These are phyloP conservation scores for Leptoteleia sp. DNA, from an alignment of 1,140 invertebrate genomes.

Conservation along the genomic window DNA sequence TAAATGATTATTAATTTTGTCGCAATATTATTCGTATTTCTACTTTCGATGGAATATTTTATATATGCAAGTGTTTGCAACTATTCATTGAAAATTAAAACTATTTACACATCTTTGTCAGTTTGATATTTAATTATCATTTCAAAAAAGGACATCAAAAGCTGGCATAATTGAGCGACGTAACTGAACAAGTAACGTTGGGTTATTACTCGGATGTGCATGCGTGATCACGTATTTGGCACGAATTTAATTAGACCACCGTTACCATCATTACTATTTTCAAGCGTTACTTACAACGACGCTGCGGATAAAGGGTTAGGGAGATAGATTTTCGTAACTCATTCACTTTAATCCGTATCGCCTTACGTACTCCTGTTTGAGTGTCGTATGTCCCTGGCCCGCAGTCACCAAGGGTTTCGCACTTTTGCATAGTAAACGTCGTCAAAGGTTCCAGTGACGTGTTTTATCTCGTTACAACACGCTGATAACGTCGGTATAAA, in stretches of 20 bases:
- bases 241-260: slow-evolving; percentile 61
- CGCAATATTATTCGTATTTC: no score
- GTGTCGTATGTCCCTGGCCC: slow-evolving; percentile 41
- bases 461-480: slow-evolving; percentile 52
- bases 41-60: no score
- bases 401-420: slow-evolving; percentile 44
- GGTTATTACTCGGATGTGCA: slow-evolving; percentile 41
- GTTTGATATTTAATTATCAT: slow-evolving; percentile 13
- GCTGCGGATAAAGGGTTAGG: slow-evolving; percentile 38
- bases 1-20: no score
- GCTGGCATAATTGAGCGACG: slow-evolving; percentile 43
- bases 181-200: slow-evolving; percentile 33
- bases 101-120: no score
- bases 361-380: slow-evolving; percentile 56
- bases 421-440: slow-evolving; percentile 50
- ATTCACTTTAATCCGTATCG: slow-evolving; percentile 65
- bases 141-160: slow-evolving; percentile 21
- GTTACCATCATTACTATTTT: slow-evolving; percentile 55
- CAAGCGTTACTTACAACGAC: slow-evolving; percentile 36
- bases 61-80: no score
- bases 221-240: slow-evolving; percentile 53
- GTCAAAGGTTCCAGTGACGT: slow-evolving; percentile 53
- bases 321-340: slow-evolving; percentile 53
- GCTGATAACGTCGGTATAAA: slow-evolving; percentile 14
- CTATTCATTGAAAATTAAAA: no score